Percentiles rank a stretch among this genome's conserved stretches.
Evolutionary conservation across 2,888 invertebrate genomes (phyloP).

Genomic region (Drepanosiphum platanoidis): DNA sequence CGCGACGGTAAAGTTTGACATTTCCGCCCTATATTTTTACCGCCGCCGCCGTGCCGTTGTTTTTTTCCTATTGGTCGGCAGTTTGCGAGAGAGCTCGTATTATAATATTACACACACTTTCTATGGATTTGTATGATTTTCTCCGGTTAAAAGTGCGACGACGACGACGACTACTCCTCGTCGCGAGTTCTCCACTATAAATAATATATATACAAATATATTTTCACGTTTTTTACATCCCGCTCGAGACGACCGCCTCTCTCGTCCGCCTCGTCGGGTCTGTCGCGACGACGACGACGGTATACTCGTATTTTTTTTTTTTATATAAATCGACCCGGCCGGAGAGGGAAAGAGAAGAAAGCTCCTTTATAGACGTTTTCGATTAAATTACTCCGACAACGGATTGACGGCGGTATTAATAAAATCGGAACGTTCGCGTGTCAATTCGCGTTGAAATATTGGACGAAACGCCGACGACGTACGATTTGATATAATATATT

Average conservation of each 20-base stretch:
- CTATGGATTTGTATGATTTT: constrained; percentile 33
- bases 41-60: neutral
- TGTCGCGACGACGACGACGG: neutral
- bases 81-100: neutral
- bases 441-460: constrained; percentile 52
- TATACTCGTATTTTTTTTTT: neutral
- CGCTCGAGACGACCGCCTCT: neutral
- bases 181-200: too few species aligned
- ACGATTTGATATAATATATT: neutral
- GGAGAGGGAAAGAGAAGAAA: neutral
- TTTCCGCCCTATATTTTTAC: constrained; percentile 9
- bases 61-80: neutral
- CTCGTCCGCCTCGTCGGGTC: neutral
- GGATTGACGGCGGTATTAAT: constrained; percentile 55
- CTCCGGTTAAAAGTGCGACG: neutral
- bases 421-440: constrained; percentile 46
- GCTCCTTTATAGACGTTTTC: constrained; percentile 40
- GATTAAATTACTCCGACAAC: constrained; percentile 54
- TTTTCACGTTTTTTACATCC: neutral
- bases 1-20: neutral
- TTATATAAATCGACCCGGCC: neutral
- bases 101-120: neutral
- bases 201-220: too few species aligned
- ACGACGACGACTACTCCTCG: too few species aligned
- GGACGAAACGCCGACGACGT: neutral